These are phyloP conservation scores for Holothuria scabra DNA, from an alignment of 53 echinoderm and acorn worm species.

Conservation along the genomic window DNA sequence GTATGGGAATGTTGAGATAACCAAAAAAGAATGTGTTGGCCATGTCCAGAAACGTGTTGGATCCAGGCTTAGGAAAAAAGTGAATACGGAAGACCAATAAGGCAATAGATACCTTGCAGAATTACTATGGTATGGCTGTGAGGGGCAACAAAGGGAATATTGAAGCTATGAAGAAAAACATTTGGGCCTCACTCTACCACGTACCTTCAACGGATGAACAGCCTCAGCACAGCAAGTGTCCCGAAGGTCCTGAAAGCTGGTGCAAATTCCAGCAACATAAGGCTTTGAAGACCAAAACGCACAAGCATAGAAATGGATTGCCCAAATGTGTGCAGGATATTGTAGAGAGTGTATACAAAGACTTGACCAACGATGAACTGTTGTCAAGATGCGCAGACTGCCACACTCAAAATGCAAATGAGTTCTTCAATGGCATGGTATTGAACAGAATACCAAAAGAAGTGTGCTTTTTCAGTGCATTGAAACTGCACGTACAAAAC, in stretches of 20 bases:
- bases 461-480: no score
- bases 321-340: constrained; percentile 17
- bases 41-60: constrained; percentile 20
- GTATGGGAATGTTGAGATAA: no score
- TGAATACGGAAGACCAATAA: no score
- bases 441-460: constrained; percentile 32
- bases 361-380: constrained; percentile 43
- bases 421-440: constrained; percentile 26
- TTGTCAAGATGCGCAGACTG: constrained; percentile 28
- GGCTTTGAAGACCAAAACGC: no score
- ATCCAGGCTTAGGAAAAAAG: neutral
- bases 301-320: no score
- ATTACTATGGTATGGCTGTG: constrained; percentile 35
- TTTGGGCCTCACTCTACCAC: constrained; percentile 37
- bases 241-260: neutral
- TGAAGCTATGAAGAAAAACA: constrained; percentile 17
- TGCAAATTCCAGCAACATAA: neutral
- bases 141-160: constrained; percentile 32
- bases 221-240: constrained; percentile 28
- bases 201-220: constrained; percentile 21
- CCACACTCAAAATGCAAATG: constrained; percentile 39
- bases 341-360: constrained; percentile 29
- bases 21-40: constrained; percentile 21
- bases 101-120: no score
- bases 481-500: no score